A percentile compares a stretch with the other conserved stretches of the same genome.
phyloP scores from a whole-genome alignment of 2,888 invertebrate genomes.

The Drosophila ezoana region DNA sequence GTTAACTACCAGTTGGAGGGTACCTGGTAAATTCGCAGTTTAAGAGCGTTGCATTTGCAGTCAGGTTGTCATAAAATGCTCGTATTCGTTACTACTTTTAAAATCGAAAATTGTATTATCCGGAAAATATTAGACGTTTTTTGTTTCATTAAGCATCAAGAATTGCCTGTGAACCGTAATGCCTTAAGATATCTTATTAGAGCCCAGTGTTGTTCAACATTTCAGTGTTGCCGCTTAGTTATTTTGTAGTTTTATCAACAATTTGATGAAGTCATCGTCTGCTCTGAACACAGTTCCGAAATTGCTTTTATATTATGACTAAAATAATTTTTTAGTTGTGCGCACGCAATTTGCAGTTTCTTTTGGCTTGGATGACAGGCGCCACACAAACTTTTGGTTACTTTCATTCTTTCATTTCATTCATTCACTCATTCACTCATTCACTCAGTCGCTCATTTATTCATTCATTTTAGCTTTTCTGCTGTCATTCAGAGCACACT shows the following conservation, averaged over 20 bases:
- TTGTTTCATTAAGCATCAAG: too few relatives aligned
- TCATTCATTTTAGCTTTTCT: slow-evolving; percentile 14
- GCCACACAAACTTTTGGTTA: slow-evolving; percentile 34
- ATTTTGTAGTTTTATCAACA: background rate
- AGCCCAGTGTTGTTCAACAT: too few relatives aligned
- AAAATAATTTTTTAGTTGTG: slow-evolving; percentile 15
- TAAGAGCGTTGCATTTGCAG: too few relatives aligned
- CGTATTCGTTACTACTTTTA: too few relatives aligned
- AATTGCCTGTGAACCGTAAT: too few relatives aligned
- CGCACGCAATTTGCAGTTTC: slow-evolving; percentile 32
- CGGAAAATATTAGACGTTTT: too few relatives aligned
- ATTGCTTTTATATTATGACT: slow-evolving; percentile 18
- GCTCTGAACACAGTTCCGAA: background rate
- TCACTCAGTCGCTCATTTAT: slow-evolving; percentile 22
- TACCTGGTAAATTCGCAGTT: too few relatives aligned
- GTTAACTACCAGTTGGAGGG: too few relatives aligned
- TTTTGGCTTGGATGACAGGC: slow-evolving; percentile 35
- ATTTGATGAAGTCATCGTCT: slow-evolving; percentile 3
- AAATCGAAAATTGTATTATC: too few relatives aligned
- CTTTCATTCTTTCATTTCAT: slow-evolving; percentile 28
- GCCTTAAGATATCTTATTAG: too few relatives aligned
- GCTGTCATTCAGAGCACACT: slow-evolving; percentile 25
- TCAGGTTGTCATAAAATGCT: too few relatives aligned
- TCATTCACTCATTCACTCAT: background rate
- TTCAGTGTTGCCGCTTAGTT: background rate